Conservation (phyloP, 2,797 vertebrate species). For the Kryptolebias ocellatus region DNA sequence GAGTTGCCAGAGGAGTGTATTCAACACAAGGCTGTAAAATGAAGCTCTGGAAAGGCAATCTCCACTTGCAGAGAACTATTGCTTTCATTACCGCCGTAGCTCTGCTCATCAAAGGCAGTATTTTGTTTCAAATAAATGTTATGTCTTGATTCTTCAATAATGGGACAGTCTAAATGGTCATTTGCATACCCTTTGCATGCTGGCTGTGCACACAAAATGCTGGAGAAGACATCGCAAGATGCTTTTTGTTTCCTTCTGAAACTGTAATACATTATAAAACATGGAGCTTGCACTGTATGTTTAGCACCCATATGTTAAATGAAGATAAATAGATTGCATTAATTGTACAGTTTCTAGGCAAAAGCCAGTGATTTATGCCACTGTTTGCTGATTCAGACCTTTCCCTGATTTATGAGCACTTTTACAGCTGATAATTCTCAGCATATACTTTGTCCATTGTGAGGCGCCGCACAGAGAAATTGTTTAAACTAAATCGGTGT, state of each 20-base stretch:
- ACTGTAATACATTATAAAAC: constrained; percentile 34
- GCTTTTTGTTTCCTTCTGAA: constrained; percentile 37
- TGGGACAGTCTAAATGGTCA: constrained; percentile 49
- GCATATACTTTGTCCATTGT: constrained; percentile 55
- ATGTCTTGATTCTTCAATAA: constrained; percentile 31
- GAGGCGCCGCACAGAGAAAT: constrained; percentile 17
- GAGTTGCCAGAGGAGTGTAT: constrained; percentile 75
- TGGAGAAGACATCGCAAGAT: constrained; percentile 33
- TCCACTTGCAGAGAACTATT: constrained; percentile 75
- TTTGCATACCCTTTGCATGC: constrained; percentile 60
- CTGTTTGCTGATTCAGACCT: constrained; percentile 67
- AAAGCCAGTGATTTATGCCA: constrained; percentile 71
- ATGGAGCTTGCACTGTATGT: constrained; percentile 27
- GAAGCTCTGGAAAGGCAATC: constrained; percentile 79
- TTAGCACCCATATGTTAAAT: constrained; percentile 54
- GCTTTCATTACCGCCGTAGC: constrained; percentile 71
- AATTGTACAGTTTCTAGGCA: constrained; percentile 67
- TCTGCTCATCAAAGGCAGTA: constrained; percentile 68
- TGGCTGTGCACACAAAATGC: constrained; percentile 29
- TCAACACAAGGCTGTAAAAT: constrained; percentile 74
- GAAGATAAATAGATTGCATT: constrained; percentile 75
- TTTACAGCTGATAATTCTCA: constrained; percentile 72
- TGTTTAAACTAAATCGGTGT: constrained; percentile 5
- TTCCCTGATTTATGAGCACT: constrained; percentile 72
- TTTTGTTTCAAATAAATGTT: constrained; percentile 71